Evolutionary conservation across 2,113 vertebrate species (phyloP).

Genomic region (Etia nguti): DNA sequence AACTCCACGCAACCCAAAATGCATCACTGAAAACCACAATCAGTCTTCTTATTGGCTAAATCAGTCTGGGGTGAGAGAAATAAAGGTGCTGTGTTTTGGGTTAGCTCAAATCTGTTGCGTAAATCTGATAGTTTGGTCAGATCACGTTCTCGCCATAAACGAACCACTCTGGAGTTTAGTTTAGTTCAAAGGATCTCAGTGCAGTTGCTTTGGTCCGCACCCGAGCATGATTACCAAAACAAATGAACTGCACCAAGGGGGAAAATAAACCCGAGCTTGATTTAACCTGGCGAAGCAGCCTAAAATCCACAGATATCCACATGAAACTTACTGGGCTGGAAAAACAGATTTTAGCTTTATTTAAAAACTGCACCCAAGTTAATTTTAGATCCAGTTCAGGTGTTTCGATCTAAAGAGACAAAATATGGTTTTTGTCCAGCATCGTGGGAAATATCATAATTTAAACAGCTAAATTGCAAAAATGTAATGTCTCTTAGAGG

Average conservation of each 20-base stretch:
- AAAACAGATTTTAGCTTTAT: neutral
- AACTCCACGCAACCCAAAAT: accelerated
- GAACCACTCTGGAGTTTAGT: neutral
- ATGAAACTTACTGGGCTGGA: neutral
- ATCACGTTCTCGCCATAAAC: neutral
- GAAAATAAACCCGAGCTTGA: accelerated
- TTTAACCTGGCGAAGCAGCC: neutral
- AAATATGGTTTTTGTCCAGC: neutral
- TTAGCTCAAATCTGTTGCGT: neutral
- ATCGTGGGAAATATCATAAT: neutral
- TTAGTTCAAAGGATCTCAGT: accelerated
- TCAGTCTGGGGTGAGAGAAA: neutral
- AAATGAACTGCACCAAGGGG: accelerated
- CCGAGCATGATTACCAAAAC: accelerated
- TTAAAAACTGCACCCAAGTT: neutral
- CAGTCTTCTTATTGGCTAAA: neutral
- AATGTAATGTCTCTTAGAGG: accelerated
- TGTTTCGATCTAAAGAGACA: neutral
- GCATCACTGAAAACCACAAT: neutral
- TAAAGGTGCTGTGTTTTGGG: neutral
- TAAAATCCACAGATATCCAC: accelerated
- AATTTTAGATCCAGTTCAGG: accelerated
- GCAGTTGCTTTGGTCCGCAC: neutral
- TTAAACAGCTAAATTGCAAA: neutral
- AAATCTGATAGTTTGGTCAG: neutral